Evolutionary conservation across 2,113 vertebrate genomes (phyloP).

Genomic region (Acinonyx jubatus): DNA sequence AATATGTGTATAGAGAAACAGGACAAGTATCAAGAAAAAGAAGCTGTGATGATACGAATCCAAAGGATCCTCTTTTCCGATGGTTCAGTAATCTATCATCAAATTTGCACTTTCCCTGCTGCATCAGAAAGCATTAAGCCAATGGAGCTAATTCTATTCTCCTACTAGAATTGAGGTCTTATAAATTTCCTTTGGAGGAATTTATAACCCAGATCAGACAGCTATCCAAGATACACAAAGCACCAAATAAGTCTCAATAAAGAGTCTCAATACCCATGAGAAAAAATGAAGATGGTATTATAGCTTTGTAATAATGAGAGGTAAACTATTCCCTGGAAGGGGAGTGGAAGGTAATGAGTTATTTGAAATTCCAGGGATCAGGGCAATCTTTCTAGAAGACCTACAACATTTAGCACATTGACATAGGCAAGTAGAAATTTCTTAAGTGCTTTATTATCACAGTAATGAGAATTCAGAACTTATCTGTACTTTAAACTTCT

Average conservation of each 20-base stretch:
- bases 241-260: neutral
- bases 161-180: neutral
- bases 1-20: neutral
- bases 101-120: neutral
- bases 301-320: neutral
- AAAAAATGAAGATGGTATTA: neutral
- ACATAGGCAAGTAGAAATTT: neutral
- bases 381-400: neutral
- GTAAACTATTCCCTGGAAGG: neutral
- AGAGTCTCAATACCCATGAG: neutral
- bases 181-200: neutral
- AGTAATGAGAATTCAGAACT: slow-evolving; percentile 27
- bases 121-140: neutral
- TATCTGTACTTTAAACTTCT: neutral
- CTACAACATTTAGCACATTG: neutral
- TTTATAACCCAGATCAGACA: slow-evolving; percentile 5
- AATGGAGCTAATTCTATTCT: neutral
- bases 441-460: neutral
- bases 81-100: neutral
- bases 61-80: neutral
- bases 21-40: neutral
- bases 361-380: neutral
- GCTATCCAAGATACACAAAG: neutral
- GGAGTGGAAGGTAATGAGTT: neutral
- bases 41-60: neutral